phyloP scores from a whole-genome alignment of 2,797 vertebrate genomes.

The Moxostoma hubbsi region DNA sequence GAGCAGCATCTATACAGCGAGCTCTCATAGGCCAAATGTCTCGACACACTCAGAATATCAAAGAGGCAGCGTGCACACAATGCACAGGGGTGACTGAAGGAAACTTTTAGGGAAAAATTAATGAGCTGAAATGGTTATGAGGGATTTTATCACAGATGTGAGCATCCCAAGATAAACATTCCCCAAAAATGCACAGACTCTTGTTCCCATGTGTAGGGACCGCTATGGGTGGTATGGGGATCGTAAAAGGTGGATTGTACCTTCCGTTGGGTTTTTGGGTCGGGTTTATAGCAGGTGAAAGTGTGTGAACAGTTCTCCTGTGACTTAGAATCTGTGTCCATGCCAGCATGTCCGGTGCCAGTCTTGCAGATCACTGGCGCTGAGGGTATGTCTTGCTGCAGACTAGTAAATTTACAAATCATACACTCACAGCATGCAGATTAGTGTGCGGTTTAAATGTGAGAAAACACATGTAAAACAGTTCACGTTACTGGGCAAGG shows the following conservation, averaged over 20 bases:
- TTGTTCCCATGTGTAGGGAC: slow-evolving; percentile 24
- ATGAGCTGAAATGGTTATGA: slow-evolving; percentile 54
- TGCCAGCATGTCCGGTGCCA: slow-evolving; percentile 14
- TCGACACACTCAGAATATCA: slow-evolving; percentile 38
- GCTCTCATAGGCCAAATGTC: slow-evolving; percentile 22
- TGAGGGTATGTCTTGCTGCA: slow-evolving; percentile 11
- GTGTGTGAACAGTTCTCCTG: slow-evolving; percentile 37
- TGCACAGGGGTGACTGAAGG: slow-evolving; percentile 44
- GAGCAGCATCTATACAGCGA: slow-evolving; percentile 26
- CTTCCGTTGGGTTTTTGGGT: slow-evolving; percentile 22
- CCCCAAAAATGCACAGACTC: neutral
- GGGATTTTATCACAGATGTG: slow-evolving; percentile 35
- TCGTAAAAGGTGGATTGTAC: slow-evolving; percentile 49
- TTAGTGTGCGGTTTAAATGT: neutral
- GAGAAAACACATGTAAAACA: no score
- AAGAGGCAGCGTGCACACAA: slow-evolving; percentile 16
- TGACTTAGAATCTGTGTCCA: neutral
- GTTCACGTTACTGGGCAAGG: no score
- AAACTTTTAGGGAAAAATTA: slow-evolving; percentile 59
- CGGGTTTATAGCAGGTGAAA: slow-evolving; percentile 37
- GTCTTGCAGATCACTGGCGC: slow-evolving; percentile 7
- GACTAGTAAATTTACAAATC: slow-evolving; percentile 12
- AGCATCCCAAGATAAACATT: slow-evolving; percentile 10
- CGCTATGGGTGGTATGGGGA: slow-evolving; percentile 23
- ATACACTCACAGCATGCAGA: slow-evolving; percentile 16